Conservation (phyloP, 37 sponge, comb jelly and placozoan genomes). For the Crambe crambe region DNA sequence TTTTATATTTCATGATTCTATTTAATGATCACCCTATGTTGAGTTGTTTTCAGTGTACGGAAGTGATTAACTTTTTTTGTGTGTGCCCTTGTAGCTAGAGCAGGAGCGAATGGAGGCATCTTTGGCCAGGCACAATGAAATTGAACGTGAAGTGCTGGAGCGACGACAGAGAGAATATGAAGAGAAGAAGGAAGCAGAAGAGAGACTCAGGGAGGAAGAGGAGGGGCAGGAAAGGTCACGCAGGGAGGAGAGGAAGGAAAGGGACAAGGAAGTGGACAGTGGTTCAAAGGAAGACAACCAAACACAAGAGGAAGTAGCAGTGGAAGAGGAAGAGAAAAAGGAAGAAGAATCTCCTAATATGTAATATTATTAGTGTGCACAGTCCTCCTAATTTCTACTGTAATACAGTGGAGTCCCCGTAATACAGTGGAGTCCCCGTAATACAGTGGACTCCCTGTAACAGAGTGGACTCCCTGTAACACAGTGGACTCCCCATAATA, state of each 20-base stretch:
- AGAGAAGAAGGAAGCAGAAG: constrained; percentile 6
- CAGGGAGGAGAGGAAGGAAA: neutral
- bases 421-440: no score
- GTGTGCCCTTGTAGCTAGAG: constrained; percentile 8
- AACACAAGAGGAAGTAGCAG: neutral
- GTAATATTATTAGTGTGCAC: no score
- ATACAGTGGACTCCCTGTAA: no score
- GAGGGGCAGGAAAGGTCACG: neutral
- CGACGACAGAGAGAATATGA: constrained; percentile 33
- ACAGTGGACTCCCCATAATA: no score
- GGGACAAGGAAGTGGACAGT: neutral
- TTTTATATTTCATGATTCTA: no score
- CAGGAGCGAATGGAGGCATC: constrained; percentile 37
- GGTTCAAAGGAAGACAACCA: no score
- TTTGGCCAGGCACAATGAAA: constrained; percentile 17
- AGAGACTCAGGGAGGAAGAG: constrained; percentile 15
- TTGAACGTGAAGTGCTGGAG: constrained; percentile 37
- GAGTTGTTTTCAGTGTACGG: no score
- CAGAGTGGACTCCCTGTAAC: no score
- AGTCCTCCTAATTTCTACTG: no score
- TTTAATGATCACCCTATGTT: no score
- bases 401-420: no score
- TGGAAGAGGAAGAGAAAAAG: constrained; percentile 2
- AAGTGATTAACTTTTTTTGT: neutral
- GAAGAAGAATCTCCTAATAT: no score